These are phyloP conservation scores for Mugil cephalus DNA, from an alignment of 2,113 vertebrate species.

Conservation along the genomic window DNA sequence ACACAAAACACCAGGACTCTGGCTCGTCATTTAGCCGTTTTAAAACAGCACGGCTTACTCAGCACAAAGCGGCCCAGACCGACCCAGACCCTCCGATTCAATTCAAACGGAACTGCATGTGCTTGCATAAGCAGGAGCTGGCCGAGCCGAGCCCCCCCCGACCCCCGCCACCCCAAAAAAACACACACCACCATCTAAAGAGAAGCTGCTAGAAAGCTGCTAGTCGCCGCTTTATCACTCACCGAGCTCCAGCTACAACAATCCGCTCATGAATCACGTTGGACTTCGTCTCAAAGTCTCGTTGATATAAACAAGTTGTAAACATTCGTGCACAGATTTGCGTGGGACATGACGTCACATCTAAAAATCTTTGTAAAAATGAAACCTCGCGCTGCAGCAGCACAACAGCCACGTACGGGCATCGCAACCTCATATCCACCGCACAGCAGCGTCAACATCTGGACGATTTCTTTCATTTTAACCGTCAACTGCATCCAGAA, in stretches of 20 bases:
- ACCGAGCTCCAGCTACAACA: not conserved
- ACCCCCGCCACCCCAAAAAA: slow-evolving; percentile 18
- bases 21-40: slow-evolving; percentile 79
- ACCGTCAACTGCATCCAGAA: too few species aligned
- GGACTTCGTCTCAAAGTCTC: not conserved
- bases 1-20: slow-evolving; percentile 76
- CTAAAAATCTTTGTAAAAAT: too few species aligned
- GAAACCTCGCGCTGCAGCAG: too few species aligned
- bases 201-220: slow-evolving; percentile 24
- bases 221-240: not conserved
- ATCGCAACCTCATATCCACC: too few species aligned
- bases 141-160: slow-evolving; percentile 46
- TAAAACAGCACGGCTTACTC: slow-evolving; percentile 82
- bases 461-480: too few species aligned
- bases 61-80: slow-evolving; percentile 75
- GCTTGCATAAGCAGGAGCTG: slow-evolving; percentile 83
- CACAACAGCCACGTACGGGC: too few species aligned
- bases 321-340: too few species aligned
- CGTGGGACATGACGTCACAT: too few species aligned
- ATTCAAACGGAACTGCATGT: slow-evolving; percentile 82
- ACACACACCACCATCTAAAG: slow-evolving; percentile 28
- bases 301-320: too few species aligned
- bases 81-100: slow-evolving; percentile 77
- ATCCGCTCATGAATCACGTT: not conserved
- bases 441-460: too few species aligned